phyloP scores from a whole-genome alignment of 2,888 invertebrate species.

The Sarcophaga carnaria region DNA sequence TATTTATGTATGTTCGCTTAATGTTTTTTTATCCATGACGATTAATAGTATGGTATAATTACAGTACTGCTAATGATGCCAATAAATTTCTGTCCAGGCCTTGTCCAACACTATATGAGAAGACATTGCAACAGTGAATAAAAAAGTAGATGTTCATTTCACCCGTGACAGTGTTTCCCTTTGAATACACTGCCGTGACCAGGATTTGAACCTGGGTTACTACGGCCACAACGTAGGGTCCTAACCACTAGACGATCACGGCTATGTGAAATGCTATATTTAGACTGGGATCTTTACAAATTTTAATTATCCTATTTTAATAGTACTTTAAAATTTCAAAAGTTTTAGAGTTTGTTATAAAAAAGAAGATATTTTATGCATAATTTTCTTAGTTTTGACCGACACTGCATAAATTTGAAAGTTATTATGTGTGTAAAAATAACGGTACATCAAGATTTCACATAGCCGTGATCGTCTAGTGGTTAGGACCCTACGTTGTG shows the following conservation, averaged over 20 bases:
- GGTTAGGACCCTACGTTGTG: conserved; percentile 82
- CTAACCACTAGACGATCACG: conserved; percentile 82
- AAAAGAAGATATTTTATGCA: background rate
- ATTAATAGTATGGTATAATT: no score
- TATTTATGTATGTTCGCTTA: no score
- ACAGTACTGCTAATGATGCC: no score
- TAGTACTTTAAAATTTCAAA: no score
- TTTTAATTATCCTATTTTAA: background rate
- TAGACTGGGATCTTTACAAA: background rate
- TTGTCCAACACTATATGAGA: no score
- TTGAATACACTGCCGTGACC: conserved; percentile 73
- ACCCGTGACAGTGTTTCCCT: no score
- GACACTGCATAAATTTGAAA: background rate
- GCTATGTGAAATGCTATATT: conserved; percentile 71
- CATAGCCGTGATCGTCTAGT: conserved; percentile 81
- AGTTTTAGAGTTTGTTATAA: background rate
- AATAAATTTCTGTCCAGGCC: no score
- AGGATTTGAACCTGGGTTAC: conserved; percentile 82
- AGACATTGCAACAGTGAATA: no score
- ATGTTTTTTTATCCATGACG: no score
- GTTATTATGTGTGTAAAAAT: background rate
- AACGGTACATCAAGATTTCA: background rate
- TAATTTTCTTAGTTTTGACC: background rate
- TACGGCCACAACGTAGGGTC: conserved; percentile 82
- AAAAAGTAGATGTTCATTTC: no score